These are phyloP conservation scores for Enteromius radiatus DNA, from an alignment of 2,797 vertebrate genomes.

Conservation along the genomic window DNA sequence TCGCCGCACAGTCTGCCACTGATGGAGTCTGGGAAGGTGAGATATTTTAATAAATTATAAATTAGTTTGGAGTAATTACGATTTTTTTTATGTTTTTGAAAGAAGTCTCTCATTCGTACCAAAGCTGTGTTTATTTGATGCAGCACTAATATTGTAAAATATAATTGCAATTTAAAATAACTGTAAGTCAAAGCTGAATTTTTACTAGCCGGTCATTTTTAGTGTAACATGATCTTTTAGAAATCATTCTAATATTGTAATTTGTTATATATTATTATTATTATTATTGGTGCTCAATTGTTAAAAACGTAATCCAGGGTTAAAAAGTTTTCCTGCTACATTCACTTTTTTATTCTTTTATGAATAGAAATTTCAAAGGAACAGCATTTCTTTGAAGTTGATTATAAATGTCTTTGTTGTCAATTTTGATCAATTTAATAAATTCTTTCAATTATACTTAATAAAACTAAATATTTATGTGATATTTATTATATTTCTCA, in stretches of 20 bases:
- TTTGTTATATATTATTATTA: background rate
- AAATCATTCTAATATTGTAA: background rate
- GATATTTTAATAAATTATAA: background rate
- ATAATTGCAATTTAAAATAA: background rate
- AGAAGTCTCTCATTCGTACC: background rate
- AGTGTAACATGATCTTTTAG: background rate
- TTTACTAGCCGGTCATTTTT: background rate
- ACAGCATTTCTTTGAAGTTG: too few species aligned
- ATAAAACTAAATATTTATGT: background rate
- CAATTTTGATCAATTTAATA: background rate
- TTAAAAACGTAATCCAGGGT: background rate
- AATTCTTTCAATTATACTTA: background rate
- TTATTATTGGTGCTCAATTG: background rate
- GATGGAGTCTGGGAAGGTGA: conserved; percentile 97
- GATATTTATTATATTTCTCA: conserved; percentile 40
- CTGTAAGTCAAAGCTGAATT: background rate
- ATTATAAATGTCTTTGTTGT: too few species aligned
- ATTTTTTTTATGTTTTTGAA: background rate
- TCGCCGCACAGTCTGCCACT: conserved; percentile 94
- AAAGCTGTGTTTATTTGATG: background rate
- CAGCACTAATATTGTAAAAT: background rate
- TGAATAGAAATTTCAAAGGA: background rate
- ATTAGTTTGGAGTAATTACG: background rate
- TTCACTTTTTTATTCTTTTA: background rate
- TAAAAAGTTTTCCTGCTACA: background rate